Percentiles rank a stretch among this genome's conserved stretches.
These are phyloP conservation scores for Planiliza haematocheilus DNA, from an alignment of 2,113 vertebrate genomes.

Conservation along the genomic window DNA sequence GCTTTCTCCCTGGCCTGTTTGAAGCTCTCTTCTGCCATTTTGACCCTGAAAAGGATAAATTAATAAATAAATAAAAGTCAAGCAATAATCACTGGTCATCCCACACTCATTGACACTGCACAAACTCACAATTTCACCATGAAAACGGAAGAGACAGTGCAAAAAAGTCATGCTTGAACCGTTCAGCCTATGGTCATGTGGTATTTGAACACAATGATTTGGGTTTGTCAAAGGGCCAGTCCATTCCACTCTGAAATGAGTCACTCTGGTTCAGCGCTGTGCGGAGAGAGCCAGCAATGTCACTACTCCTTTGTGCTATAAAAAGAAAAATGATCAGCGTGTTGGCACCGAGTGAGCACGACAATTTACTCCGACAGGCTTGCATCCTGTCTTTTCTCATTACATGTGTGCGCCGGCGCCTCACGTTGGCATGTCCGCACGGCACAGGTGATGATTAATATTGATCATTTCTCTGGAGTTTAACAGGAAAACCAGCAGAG, in stretches of 20 bases:
- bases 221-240: conserved; percentile 40
- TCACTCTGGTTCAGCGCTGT: conserved; percentile 49
- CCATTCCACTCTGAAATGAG: conserved; percentile 33
- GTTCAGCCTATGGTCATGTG: conserved; percentile 25
- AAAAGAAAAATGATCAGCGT: conserved; percentile 34
- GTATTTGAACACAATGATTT: conserved; percentile 43
- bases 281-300: conserved; percentile 25
- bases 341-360: conserved; percentile 15
- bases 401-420: not conserved
- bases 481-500: conserved; percentile 35
- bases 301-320: conserved; percentile 30
- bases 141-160: not conserved
- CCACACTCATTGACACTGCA: conserved; percentile 14
- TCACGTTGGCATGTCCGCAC: conserved; percentile 4
- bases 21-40: conserved; percentile 92
- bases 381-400: not conserved
- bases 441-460: conserved; percentile 25
- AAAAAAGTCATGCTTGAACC: conserved; percentile 5
- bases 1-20: conserved; percentile 92
- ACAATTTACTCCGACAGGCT: not conserved
- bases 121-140: conserved; percentile 14
- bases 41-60: conserved; percentile 83
- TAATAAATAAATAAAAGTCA: not conserved
- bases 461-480: conserved; percentile 33
- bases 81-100: not conserved